phyloP scores from a whole-genome alignment of 2,113 vertebrate species.

The Romanogobio albipinnatus region DNA sequence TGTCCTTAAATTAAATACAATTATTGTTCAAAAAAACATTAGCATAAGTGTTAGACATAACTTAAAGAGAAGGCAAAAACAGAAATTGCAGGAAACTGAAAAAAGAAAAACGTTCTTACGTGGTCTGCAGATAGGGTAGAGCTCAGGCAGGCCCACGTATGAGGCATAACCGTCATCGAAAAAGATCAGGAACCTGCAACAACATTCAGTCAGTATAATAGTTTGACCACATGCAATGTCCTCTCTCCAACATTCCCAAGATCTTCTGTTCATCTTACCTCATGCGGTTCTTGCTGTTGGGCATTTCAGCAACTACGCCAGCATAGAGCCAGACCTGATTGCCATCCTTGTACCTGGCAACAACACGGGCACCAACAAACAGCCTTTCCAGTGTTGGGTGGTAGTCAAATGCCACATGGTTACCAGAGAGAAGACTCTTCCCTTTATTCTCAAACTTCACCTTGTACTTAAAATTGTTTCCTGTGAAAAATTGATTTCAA shows the following conservation, averaged over 20 bases:
- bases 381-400: conserved; percentile 86
- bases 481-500: conserved; percentile 65
- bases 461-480: conserved; percentile 87
- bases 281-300: conserved; percentile 92
- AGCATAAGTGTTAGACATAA: neutral
- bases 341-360: conserved; percentile 96
- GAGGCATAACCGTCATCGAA: conserved; percentile 98
- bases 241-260: neutral
- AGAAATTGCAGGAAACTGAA: neutral
- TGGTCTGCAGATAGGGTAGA: conserved; percentile 90
- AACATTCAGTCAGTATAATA: conserved; percentile 3
- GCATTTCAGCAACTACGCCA: conserved; percentile 96
- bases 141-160: conserved; percentile 90
- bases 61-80: neutral
- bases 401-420: conserved; percentile 94
- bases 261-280: conserved; percentile 74
- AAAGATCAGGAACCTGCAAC: conserved; percentile 92
- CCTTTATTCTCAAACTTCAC: conserved; percentile 98
- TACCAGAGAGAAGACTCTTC: conserved; percentile 95
- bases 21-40: neutral
- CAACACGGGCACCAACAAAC: conserved; percentile 92
- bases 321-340: conserved; percentile 96
- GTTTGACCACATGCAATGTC: neutral
- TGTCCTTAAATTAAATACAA: neutral
- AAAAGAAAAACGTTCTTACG: conserved; percentile 72